Conservation (phyloP, 1,140 invertebrate genomes). For the Trichomalopsis sarcophagae region DNA sequence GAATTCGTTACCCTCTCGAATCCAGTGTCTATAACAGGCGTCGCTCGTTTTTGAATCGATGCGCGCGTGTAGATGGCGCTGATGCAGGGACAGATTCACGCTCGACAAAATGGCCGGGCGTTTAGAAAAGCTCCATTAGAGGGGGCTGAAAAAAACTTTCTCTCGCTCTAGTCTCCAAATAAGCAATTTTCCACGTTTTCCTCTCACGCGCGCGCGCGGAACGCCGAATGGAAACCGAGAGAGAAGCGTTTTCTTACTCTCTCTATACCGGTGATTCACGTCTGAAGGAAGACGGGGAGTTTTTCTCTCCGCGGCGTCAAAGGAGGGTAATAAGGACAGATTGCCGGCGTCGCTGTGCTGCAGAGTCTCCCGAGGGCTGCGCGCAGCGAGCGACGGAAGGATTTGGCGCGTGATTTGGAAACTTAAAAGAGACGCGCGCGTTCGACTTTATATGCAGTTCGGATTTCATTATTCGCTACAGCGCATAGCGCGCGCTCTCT, state of each 20-base stretch:
- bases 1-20: too few relatives aligned
- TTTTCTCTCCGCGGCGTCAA: background rate
- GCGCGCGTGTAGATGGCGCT: too few relatives aligned
- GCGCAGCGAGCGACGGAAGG: background rate
- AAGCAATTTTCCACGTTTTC: too few relatives aligned
- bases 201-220: too few relatives aligned
- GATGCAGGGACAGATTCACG: too few relatives aligned
- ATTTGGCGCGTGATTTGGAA: constrained; percentile 42
- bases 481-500: background rate
- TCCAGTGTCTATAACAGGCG: too few relatives aligned
- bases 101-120: too few relatives aligned
- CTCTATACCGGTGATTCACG: background rate
- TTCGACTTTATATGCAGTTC: constrained; percentile 27
- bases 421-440: background rate
- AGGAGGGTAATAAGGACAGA: constrained; percentile 42
- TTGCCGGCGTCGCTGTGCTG: background rate
- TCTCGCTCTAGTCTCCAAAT: background rate
- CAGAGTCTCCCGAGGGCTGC: background rate
- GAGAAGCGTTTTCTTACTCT: too few relatives aligned
- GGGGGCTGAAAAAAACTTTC: background rate
- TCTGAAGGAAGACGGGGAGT: background rate
- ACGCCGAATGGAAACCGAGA: too few relatives aligned
- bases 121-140: too few relatives aligned
- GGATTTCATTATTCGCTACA: constrained; percentile 39
- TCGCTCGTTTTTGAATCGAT: background rate